Base-by-base conservation (phyloP, 2,113 vertebrate species). In the Lipotes vexillifer region DNA sequence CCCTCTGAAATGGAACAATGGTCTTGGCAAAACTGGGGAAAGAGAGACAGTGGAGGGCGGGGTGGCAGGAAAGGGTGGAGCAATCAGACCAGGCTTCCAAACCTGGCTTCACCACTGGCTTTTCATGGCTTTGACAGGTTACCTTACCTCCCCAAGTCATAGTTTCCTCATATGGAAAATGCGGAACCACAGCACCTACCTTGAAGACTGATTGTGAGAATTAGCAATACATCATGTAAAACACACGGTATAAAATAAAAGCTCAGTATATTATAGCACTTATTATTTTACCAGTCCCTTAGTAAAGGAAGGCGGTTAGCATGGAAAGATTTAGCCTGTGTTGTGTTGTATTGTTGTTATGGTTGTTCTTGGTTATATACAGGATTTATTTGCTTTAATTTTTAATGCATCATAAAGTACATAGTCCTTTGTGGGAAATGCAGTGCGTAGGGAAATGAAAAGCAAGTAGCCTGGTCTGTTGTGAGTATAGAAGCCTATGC, bases 351-450 rank as follows among this genome's bases (percentile, higher is more conserved):
- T 38, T 59, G 59, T 83, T 89, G 33, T 77, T 41, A 36, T 13
- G 27, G 33, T 66, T 33, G 88, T 77, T 92, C 68, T 72, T 82
- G n/a, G 14, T 72, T 57, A 72, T 46, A 33, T 23, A 65, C 5
- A 89, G 44, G 71, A 80, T 89, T n/a, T 38, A 52, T 88, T 94
- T 86, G 93, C 92, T 96, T 97, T 96, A 61, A 96, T 97, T 96
- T 97, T 93, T 96, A 93, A 94, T 61, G 78, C 86, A 27, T 97
- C 68, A 55, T 41, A 57, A 96, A 97, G 78, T 52, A 33, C 31
- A 46, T 46, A 80, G 66, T 25, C 12, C 83, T 91, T 91, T 85
- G 86, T 75, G 36, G 75, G 68, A 59, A 82, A 86, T 74, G 86
- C 83, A 83, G 31, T 18, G 1, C 25, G 4, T 20, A 85, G 36